These are phyloP conservation scores for Synanthedon vespiformis DNA, from an alignment of 2,888 invertebrate species.

Conservation along the genomic window DNA sequence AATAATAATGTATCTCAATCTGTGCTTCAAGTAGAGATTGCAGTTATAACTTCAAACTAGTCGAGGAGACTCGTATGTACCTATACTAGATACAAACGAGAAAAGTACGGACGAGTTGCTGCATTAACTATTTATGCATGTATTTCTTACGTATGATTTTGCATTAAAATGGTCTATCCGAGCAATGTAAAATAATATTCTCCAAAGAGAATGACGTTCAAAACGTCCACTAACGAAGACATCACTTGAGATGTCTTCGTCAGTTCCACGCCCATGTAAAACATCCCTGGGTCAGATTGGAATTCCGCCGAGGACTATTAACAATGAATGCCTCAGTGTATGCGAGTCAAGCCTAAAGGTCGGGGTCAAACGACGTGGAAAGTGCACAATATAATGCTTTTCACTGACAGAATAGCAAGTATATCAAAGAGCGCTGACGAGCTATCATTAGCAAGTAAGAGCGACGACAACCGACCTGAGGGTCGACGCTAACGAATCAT, in stretches of 20 bases:
- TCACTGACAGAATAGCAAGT: constrained; percentile 15
- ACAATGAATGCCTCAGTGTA: constrained; percentile 4
- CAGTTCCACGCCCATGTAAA: not conserved
- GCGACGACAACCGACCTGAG: constrained; percentile 4
- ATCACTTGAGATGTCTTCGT: constrained; percentile 4
- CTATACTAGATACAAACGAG: constrained; percentile 5
- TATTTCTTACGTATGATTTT: not conserved
- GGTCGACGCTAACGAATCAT: not conserved
- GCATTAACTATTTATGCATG: not conserved
- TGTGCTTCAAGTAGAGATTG: not conserved
- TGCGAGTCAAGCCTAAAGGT: not conserved
- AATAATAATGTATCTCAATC: not conserved
- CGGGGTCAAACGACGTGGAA: constrained; percentile 7
- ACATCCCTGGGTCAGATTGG: not conserved
- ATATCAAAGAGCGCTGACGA: constrained; percentile 21
- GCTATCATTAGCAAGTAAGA: constrained; percentile 16
- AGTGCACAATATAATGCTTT: constrained; percentile 1
- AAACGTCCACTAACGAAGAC: constrained; percentile 28
- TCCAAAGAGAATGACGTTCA: constrained; percentile 10
- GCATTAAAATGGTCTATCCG: not conserved
- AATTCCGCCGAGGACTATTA: constrained; percentile 1
- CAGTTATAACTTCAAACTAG: constrained; percentile 10
- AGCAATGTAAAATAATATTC: not conserved
- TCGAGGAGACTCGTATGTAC: constrained; percentile 9
- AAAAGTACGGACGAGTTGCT: not conserved